Evolutionary conservation across 1,140 invertebrate genomes (phyloP).

Genomic region (Himalopsyche phryganea): DNA sequence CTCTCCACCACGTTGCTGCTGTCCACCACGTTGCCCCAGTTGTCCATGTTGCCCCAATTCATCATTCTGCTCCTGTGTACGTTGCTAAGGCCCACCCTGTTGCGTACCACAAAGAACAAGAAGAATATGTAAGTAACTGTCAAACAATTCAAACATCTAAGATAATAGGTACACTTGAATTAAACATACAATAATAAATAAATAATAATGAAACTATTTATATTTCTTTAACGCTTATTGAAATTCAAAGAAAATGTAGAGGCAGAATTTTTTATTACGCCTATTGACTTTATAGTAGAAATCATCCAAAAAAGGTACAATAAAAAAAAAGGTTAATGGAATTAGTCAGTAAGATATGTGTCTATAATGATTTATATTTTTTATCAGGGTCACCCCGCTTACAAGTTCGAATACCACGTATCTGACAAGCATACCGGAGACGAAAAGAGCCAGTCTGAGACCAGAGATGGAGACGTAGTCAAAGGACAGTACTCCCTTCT

Average conservation of each 20-base stretch:
- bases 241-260: no score
- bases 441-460: conserved; percentile 65
- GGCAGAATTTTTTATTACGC: no score
- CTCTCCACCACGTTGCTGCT: conserved; percentile 19
- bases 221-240: conserved; percentile 20
- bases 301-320: no score
- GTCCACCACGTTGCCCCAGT: conserved; percentile 19
- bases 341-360: no score
- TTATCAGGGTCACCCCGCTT: conserved; percentile 64
- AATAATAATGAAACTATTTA: neutral
- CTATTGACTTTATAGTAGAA: no score
- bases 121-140: no score
- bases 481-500: conserved; percentile 56
- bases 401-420: conserved; percentile 69
- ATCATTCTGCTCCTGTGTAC: conserved; percentile 31
- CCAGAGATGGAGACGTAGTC: conserved; percentile 63
- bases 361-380: no score
- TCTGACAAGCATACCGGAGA: conserved; percentile 71
- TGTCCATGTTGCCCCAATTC: neutral
- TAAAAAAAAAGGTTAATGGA: no score
- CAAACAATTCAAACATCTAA: no score
- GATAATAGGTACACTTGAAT: no score
- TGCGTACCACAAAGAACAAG: conserved; percentile 1
- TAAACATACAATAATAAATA: no score
- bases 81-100: neutral